Base-by-base conservation (phyloP, 1,140 invertebrate species). In the Nephotettix cincticeps region DNA sequence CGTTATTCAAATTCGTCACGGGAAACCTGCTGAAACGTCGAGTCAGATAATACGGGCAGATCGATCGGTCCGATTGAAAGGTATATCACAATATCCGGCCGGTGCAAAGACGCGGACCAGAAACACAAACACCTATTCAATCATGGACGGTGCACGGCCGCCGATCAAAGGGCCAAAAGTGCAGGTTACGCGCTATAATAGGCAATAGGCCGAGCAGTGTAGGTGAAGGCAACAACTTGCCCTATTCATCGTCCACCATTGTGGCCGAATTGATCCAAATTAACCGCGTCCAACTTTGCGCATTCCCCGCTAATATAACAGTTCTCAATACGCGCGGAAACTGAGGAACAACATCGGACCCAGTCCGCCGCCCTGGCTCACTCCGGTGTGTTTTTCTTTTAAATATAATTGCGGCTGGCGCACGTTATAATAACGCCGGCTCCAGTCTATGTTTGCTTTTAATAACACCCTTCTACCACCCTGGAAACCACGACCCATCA, bases 311-410 rank as follows among this genome's bases (percentile, higher is more conserved):
- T n/a, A 51, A 51, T n/a, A 17, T 51, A 17, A 51, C 47, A 21
- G 14, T 51, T 51, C 3, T 4, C 4, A 19, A 19, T n/a, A 21
- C 21, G 14, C 14, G 47, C 47, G 21, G 47, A 40, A 40, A n/a
- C n/a, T n/a, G 32, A 36, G 32, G 14, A 36, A 36, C 32, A 36
- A 36, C 32, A 36, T 14, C 32, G 32, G 32, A 36, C 32, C 32
- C 14, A 36, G 4, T 6, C 4, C 32, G 14, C 32, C 4, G 32
- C 32, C 32, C 32, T 36, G 21, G 9, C 56, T 61, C 56, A 14
- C 56, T 61, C 17, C 56, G 6, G 56, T 61, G 27, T 61, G 27
- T 61, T 61, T 61, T 61, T 61, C 56, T 61, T 61, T 61, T 61
- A 61, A 61, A 61, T 61, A 61, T 61, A 61, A 61, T 61, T 61